Percentiles rank a stretch among this genome's conserved stretches.
Evolutionary conservation across 2,113 vertebrate genomes (phyloP).

Genomic region (Cisticola juncidis): DNA sequence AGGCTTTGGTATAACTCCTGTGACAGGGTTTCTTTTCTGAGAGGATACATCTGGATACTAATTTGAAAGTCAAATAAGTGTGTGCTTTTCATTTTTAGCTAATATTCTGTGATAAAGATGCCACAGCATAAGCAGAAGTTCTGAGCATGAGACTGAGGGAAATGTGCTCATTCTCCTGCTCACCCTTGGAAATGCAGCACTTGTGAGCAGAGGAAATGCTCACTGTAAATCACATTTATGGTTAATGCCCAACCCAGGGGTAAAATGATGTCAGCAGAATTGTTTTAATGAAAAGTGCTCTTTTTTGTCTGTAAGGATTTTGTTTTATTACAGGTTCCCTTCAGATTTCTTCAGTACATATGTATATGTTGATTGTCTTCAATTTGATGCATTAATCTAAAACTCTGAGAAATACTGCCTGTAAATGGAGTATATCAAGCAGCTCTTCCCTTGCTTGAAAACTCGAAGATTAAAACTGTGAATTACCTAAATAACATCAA

Average conservation of each 20-base stretch:
- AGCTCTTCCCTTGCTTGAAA: slow-evolving; percentile 9
- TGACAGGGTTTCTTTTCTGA: neutral
- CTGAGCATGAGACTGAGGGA: neutral
- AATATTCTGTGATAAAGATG: neutral
- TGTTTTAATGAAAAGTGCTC: slow-evolving; percentile 28
- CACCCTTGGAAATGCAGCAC: neutral
- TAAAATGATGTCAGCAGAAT: slow-evolving; percentile 29
- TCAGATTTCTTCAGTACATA: neutral
- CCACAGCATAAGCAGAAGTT: neutral
- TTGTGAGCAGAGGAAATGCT: neutral
- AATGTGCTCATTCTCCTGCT: neutral
- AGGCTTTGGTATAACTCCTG: neutral
- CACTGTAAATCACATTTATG: neutral
- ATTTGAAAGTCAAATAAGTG: neutral
- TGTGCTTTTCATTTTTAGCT: neutral
- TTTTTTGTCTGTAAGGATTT: neutral
- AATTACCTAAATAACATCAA: slow-evolving; percentile 36
- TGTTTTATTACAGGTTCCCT: slow-evolving; percentile 10
- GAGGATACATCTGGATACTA: neutral
- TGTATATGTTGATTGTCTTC: neutral
- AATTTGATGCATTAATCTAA: neutral
- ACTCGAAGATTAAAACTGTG: slow-evolving; percentile 10
- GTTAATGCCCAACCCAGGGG: neutral
- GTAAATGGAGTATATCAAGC: neutral
- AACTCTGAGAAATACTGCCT: neutral